Conservation (phyloP, 2,797 vertebrate genomes). For the Lacerta viridis region DNA sequence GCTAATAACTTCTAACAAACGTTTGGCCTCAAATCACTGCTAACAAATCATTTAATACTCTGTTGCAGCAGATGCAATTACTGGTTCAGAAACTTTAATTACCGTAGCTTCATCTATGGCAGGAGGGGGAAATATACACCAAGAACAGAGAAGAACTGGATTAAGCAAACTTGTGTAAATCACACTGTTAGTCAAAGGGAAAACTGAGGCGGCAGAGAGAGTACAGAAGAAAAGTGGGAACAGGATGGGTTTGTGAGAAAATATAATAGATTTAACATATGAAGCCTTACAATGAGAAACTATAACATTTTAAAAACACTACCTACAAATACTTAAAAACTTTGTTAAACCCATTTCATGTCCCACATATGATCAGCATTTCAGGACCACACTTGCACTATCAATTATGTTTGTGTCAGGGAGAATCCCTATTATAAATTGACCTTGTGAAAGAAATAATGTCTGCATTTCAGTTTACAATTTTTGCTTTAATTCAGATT, state of each 20-base stretch:
- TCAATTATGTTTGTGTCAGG: rapidly evolving
- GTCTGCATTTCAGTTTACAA: background rate
- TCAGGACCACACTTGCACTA: background rate
- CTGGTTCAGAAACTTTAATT: conserved; percentile 10
- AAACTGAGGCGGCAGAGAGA: conserved; percentile 38
- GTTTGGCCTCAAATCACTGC: background rate
- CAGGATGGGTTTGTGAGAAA: background rate
- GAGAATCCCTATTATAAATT: background rate
- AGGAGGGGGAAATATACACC: conserved; percentile 41
- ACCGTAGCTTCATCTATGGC: too few species aligned
- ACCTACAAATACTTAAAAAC: background rate
- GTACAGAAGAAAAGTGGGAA: conserved; percentile 10
- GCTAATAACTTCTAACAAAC: background rate
- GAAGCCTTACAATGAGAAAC: background rate
- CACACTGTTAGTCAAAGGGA: conserved; percentile 42
- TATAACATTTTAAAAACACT: background rate
- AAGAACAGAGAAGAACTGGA: conserved; percentile 47
- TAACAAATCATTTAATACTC: background rate
- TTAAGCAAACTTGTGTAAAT: conserved; percentile 36
- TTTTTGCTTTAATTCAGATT: background rate
- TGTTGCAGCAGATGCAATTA: background rate
- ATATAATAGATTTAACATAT: background rate
- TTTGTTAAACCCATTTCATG: background rate
- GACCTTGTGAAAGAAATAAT: background rate
- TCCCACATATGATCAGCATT: background rate